Conservation (phyloP, 30 jellyfish, hydroid and myxozoan species). For the Aurelia aurita complex sp. Pacific region DNA sequence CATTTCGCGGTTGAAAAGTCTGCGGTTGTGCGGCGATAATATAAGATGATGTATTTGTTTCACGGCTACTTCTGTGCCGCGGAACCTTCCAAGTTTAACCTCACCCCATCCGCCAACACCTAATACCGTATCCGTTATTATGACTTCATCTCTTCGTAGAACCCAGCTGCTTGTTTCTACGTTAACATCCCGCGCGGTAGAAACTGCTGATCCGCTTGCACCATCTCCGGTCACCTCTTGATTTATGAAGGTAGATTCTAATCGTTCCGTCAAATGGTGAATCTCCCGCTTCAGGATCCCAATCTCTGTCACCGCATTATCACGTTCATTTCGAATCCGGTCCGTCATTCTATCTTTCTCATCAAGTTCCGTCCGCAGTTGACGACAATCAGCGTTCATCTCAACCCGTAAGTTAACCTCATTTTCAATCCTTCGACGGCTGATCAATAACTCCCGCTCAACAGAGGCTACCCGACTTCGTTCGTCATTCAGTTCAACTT, state of each 20-base stretch:
- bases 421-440: constrained; percentile 48
- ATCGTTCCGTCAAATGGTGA: constrained; percentile 12
- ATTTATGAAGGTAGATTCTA: not conserved
- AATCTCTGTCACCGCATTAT: constrained; percentile 44
- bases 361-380: constrained; percentile 27
- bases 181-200: constrained; percentile 4
- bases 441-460: constrained; percentile 47
- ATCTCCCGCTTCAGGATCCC: constrained; percentile 54
- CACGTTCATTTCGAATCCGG: constrained; percentile 33
- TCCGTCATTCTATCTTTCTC: constrained; percentile 44
- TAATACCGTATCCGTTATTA: constrained; percentile 42
- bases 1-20: constrained; percentile 96
- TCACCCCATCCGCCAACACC: constrained; percentile 99
- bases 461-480: constrained; percentile 27
- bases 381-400: constrained; percentile 26
- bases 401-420: constrained; percentile 34
- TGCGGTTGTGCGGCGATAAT: constrained; percentile 90
- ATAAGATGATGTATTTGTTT: constrained; percentile 92
- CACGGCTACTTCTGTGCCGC: constrained; percentile 97
- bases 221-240: not conserved
- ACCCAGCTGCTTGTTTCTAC: constrained; percentile 71
- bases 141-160: constrained; percentile 69
- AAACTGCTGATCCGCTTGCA: too few relatives aligned
- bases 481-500: constrained; percentile 56
- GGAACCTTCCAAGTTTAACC: constrained; percentile 90